Evolutionary conservation across 1,140 invertebrate species (phyloP).

Genomic region (Pectinophora gossypiella): DNA sequence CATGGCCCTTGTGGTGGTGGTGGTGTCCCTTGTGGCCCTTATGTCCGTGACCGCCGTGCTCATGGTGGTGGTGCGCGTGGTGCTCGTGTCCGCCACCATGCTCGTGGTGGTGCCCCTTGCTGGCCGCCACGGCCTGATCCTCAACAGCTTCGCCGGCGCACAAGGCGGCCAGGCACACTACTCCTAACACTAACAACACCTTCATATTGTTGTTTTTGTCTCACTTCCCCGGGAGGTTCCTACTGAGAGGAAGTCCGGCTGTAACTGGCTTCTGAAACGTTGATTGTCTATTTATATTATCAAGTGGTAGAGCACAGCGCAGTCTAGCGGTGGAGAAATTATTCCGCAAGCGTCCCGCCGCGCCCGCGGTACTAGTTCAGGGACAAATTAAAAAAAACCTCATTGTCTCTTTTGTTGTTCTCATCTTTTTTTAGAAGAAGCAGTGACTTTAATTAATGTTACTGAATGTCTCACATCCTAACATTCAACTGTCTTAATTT

Average conservation of each 20-base stretch:
- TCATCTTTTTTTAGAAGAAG: too few relatives aligned
- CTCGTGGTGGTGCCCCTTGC: constrained; percentile 61
- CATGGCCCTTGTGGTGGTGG: constrained; percentile 78
- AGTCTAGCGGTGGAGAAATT: constrained; percentile 44
- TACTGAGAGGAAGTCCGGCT: constrained; percentile 58
- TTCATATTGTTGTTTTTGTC: constrained; percentile 35
- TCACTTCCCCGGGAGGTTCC: constrained; percentile 26
- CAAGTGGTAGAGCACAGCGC: constrained; percentile 26
- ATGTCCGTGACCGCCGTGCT: constrained; percentile 72
- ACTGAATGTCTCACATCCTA: too few relatives aligned
- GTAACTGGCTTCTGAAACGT: constrained; percentile 54
- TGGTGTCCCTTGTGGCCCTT: constrained; percentile 77
- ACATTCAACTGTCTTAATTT: too few relatives aligned
- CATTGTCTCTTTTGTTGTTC: constrained; percentile 12
- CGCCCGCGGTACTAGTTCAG: constrained; percentile 45
- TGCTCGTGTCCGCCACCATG: constrained; percentile 74
- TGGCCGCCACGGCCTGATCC: constrained; percentile 64
- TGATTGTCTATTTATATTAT: constrained; percentile 61
- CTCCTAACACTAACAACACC: constrained; percentile 37
- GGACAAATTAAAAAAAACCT: constrained; percentile 27
- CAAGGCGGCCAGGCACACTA: constrained; percentile 44
- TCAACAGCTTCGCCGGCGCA: constrained; percentile 35
- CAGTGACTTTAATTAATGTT: too few relatives aligned
- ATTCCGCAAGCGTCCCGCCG: constrained; percentile 52
- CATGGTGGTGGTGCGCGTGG: constrained; percentile 72